phyloP scores from a whole-genome alignment of 2,888 invertebrate species.

The Meganola albula region DNA sequence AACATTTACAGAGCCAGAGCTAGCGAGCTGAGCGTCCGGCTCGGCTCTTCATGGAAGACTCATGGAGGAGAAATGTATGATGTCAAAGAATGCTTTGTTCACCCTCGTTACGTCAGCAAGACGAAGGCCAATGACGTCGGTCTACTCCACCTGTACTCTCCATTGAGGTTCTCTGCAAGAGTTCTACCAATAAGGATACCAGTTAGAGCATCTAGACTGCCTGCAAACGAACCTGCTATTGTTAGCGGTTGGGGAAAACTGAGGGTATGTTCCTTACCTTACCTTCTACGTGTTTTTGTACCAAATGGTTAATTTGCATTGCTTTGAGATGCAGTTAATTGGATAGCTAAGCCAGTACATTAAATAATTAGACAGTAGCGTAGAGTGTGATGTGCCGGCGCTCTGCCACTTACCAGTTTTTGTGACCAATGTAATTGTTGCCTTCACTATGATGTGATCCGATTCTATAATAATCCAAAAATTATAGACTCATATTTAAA shows the following conservation, averaged over 20 bases:
- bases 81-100: conserved; percentile 58
- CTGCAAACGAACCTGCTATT: conserved; percentile 48
- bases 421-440: too few relatives aligned
- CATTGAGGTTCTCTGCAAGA: conserved; percentile 55
- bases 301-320: too few relatives aligned
- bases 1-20: conserved; percentile 42
- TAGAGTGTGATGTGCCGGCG: too few relatives aligned
- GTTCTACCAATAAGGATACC: conserved; percentile 59
- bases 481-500: too few relatives aligned
- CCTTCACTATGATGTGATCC: too few relatives aligned
- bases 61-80: conserved; percentile 71
- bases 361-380: too few relatives aligned
- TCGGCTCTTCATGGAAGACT: conserved; percentile 71
- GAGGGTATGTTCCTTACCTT: conserved; percentile 38
- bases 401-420: too few relatives aligned
- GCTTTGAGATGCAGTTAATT: too few relatives aligned
- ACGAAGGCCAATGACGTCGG: conserved; percentile 69
- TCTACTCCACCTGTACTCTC: conserved; percentile 56
- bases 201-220: conserved; percentile 37
- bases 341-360: too few relatives aligned
- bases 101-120: conserved; percentile 62
- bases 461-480: too few relatives aligned
- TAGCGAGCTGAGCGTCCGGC: conserved; percentile 60
- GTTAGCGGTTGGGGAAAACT: conserved; percentile 72
- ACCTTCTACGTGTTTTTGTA: too few relatives aligned